These are phyloP conservation scores for Stomatorhinus walkeri DNA, from an alignment of 2,797 vertebrate genomes.

Conservation along the genomic window DNA sequence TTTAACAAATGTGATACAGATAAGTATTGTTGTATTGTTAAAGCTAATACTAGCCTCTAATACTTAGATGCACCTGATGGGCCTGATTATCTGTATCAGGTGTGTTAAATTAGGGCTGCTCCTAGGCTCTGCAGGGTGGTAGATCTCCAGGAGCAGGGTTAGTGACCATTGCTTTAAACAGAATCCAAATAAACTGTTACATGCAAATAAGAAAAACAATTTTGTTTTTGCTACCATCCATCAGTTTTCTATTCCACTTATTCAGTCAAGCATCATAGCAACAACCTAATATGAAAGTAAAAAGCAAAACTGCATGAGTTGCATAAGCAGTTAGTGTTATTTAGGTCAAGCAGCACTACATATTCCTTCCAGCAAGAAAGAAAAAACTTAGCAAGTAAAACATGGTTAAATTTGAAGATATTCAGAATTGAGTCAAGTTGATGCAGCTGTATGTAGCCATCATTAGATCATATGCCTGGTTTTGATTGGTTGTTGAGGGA, in stretches of 20 bases:
- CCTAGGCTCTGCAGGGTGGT: background rate
- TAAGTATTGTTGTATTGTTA: background rate
- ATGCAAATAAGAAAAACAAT: background rate
- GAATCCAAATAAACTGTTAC: background rate
- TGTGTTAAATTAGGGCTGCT: background rate
- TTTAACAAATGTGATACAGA: background rate
- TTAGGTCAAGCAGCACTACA: background rate
- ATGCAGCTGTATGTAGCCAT: background rate
- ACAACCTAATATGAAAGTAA: background rate
- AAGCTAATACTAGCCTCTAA: background rate
- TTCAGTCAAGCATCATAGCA: background rate
- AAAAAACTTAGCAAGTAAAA: background rate
- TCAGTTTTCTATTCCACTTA: background rate
- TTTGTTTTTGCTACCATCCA: background rate
- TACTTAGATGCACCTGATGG: background rate
- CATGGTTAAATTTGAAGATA: background rate
- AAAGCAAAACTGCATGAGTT: background rate
- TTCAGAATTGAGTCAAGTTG: background rate
- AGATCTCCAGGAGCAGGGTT: background rate
- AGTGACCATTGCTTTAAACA: background rate
- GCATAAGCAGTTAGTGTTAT: background rate
- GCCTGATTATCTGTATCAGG: background rate
- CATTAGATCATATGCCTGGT: background rate
- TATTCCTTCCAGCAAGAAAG: background rate
- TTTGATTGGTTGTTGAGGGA: constrained; percentile 2